These are phyloP conservation scores for Drosophila anomalata DNA, from an alignment of 2,888 invertebrate species.

Conservation along the genomic window DNA sequence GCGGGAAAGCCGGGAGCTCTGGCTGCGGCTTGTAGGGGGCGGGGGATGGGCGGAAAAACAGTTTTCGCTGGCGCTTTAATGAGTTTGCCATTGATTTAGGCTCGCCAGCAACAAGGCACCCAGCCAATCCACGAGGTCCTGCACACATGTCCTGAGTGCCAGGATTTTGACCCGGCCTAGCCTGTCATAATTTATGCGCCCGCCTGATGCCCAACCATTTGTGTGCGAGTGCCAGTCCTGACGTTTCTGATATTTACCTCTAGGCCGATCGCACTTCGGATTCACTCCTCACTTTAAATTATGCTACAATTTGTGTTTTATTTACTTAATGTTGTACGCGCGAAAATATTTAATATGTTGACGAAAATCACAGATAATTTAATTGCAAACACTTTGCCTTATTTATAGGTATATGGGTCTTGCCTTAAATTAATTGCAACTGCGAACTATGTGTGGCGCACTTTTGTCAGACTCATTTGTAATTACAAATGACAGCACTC, in stretches of 20 bases:
- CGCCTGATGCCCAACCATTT: constrained; percentile 61
- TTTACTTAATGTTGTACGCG: constrained; percentile 26
- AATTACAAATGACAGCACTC: constrained; percentile 67
- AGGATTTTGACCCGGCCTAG: constrained; percentile 15
- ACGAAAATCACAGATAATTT: constrained; percentile 76
- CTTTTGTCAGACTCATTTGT: constrained; percentile 49
- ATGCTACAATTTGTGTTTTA: constrained; percentile 9
- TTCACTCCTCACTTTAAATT: constrained; percentile 44
- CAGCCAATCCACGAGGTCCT: constrained; percentile 45
- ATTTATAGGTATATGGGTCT: constrained; percentile 41
- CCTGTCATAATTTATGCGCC: constrained; percentile 71
- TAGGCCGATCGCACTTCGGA: constrained; percentile 40
- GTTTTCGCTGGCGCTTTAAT: constrained; percentile 59
- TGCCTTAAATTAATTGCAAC: constrained; percentile 36
- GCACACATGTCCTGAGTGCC: constrained; percentile 5
- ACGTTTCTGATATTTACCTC: constrained; percentile 60
- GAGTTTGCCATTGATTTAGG: constrained; percentile 75
- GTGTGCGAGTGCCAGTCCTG: constrained; percentile 45
- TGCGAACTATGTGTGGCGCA: constrained; percentile 34
- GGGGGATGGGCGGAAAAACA: constrained; percentile 33
- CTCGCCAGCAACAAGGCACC: constrained; percentile 43
- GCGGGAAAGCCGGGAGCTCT: constrained; percentile 10
- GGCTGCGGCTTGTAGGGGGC: constrained; percentile 42
- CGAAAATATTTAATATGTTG: constrained; percentile 65
- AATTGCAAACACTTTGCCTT: constrained; percentile 58